These are phyloP conservation scores for Ips typographus DNA, from an alignment of 1,140 invertebrate species.

Conservation along the genomic window DNA sequence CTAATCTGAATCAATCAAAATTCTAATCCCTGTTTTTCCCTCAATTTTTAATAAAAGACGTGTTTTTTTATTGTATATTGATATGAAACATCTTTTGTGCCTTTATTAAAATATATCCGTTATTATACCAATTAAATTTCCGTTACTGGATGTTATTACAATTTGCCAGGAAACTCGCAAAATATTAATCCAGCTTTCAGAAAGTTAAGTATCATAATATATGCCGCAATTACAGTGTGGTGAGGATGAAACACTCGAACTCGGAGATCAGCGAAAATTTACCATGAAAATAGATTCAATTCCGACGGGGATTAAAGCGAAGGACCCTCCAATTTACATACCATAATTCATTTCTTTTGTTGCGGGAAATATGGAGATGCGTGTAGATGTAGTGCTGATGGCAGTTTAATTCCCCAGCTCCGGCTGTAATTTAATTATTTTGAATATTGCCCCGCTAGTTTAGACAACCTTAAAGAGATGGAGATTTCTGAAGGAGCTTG, in stretches of 20 bases:
- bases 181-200: too few relatives aligned
- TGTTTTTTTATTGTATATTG: too few relatives aligned
- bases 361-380: slow-evolving; percentile 25
- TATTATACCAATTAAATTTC: neutral
- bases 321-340: slow-evolving; percentile 29
- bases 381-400: slow-evolving; percentile 28
- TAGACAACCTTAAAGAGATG: neutral
- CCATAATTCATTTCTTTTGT: slow-evolving; percentile 33
- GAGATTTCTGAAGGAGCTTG: neutral
- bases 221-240: neutral
- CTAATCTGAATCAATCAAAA: too few relatives aligned
- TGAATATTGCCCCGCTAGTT: slow-evolving; percentile 13
- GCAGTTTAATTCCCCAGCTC: slow-evolving; percentile 26
- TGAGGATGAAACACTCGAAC: slow-evolving; percentile 14
- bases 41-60: too few relatives aligned
- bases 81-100: too few relatives aligned
- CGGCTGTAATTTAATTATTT: slow-evolving; percentile 18
- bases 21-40: too few relatives aligned
- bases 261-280: slow-evolving; percentile 10
- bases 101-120: too few relatives aligned
- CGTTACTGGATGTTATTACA: neutral
- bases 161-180: neutral
- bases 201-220: too few relatives aligned
- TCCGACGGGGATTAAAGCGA: slow-evolving; percentile 14
- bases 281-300: slow-evolving; percentile 28